These are phyloP conservation scores for Apistogramma diplotaenia DNA, from an alignment of 2,113 vertebrate genomes.

Conservation along the genomic window DNA sequence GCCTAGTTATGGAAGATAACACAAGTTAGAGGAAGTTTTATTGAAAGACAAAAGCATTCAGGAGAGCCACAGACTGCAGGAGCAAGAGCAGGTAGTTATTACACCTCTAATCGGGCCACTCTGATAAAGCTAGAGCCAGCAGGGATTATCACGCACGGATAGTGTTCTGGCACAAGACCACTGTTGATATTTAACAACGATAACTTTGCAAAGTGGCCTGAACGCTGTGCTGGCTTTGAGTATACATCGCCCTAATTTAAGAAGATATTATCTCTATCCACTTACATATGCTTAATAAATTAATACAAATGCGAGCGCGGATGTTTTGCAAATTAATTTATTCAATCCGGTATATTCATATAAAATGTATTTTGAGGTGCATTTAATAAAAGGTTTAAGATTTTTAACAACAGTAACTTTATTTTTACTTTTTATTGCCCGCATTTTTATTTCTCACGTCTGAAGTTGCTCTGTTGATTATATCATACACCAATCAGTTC, in stretches of 20 bases:
- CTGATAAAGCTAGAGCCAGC: neutral
- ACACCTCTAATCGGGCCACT: neutral
- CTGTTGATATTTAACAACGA: neutral
- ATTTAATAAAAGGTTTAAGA: neutral
- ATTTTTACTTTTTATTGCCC: neutral
- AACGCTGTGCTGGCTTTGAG: neutral
- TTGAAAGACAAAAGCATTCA: neutral
- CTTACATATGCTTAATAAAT: neutral
- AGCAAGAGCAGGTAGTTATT: neutral
- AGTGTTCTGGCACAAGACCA: neutral
- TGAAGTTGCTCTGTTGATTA: conserved; percentile 5
- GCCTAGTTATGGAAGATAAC: neutral
- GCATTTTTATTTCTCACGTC: neutral
- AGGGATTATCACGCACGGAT: neutral
- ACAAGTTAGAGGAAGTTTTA: neutral
- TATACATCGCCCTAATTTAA: neutral
- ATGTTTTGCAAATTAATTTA: neutral
- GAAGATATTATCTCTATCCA: neutral
- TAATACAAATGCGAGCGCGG: neutral
- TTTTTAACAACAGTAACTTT: neutral
- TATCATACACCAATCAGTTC: conserved; percentile 47
- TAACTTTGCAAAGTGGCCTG: neutral
- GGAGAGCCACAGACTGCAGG: neutral
- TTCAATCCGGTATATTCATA: neutral
- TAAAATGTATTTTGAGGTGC: neutral